Conservation (phyloP, 2,888 invertebrate genomes). For the Argynnis bischoffii region DNA sequence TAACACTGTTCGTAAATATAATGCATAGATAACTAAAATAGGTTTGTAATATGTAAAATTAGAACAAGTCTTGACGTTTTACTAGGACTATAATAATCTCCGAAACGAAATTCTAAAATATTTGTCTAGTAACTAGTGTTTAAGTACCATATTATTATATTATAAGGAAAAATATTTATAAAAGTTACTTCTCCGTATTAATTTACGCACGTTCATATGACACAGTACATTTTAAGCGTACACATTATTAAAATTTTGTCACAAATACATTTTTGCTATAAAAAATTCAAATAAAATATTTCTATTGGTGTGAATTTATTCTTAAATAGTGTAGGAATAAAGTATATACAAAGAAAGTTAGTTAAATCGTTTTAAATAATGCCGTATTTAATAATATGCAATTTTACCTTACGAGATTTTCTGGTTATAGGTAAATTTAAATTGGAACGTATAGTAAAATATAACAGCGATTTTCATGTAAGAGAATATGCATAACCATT, state of each 20-base stretch:
- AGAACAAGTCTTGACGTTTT: slow-evolving; percentile 7
- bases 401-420: too few relatives aligned
- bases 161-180: slow-evolving; percentile 6
- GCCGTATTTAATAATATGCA: too few relatives aligned
- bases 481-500: too few relatives aligned
- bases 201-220: slow-evolving; percentile 7
- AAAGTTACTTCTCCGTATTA: slow-evolving; percentile 1
- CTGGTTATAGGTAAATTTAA: too few relatives aligned
- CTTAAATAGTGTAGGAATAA: not conserved
- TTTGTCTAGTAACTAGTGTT: slow-evolving; percentile 63
- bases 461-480: too few relatives aligned
- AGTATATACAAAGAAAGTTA: not conserved
- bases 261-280: slow-evolving; percentile 4
- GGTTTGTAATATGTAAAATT: slow-evolving; percentile 6
- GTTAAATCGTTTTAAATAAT: not conserved
- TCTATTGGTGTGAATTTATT: slow-evolving; percentile 1
- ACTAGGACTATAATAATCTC: slow-evolving; percentile 50
- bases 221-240: not conserved
- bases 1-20: slow-evolving; percentile 3
- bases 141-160: slow-evolving; percentile 50
- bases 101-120: slow-evolving; percentile 80
- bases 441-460: too few relatives aligned
- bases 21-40: not conserved
- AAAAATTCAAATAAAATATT: slow-evolving; percentile 13
- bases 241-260: not conserved